Evolutionary conservation across 2,888 invertebrate species (phyloP).

Genomic region (Meteorus colon): DNA sequence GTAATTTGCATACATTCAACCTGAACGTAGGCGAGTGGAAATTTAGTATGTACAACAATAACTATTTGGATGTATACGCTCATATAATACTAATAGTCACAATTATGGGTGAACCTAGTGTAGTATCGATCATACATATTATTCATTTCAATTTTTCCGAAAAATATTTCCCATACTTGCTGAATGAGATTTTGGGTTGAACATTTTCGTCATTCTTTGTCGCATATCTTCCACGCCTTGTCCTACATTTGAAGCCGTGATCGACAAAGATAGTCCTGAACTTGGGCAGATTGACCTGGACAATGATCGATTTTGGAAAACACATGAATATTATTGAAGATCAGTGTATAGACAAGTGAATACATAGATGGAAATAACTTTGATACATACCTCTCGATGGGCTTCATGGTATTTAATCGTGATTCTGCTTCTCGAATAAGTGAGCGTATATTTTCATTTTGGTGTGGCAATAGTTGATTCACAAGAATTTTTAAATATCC

Average conservation of each 20-base stretch:
- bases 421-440: constrained; percentile 76
- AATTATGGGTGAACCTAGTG: constrained; percentile 24
- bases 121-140: neutral
- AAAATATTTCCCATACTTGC: constrained; percentile 68
- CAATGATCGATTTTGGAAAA: neutral
- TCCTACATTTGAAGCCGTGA: constrained; percentile 72
- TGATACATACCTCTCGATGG: constrained; percentile 66
- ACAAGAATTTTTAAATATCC: constrained; percentile 75
- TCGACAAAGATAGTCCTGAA: constrained; percentile 68
- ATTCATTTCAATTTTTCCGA: constrained; percentile 63
- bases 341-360: neutral
- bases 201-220: constrained; percentile 78
- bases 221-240: constrained; percentile 78
- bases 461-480: constrained; percentile 73
- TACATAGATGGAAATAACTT: too few species aligned
- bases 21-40: too few species aligned
- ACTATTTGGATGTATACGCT: neutral
- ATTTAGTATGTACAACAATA: neutral
- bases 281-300: constrained; percentile 64
- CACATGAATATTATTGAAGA: neutral
- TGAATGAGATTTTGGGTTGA: constrained; percentile 72
- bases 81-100: neutral
- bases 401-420: constrained; percentile 68
- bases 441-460: constrained; percentile 75
- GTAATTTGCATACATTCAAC: neutral